Base-by-base conservation (phyloP, 2,888 invertebrate species). In the Tenthredo mesomela region DNA sequence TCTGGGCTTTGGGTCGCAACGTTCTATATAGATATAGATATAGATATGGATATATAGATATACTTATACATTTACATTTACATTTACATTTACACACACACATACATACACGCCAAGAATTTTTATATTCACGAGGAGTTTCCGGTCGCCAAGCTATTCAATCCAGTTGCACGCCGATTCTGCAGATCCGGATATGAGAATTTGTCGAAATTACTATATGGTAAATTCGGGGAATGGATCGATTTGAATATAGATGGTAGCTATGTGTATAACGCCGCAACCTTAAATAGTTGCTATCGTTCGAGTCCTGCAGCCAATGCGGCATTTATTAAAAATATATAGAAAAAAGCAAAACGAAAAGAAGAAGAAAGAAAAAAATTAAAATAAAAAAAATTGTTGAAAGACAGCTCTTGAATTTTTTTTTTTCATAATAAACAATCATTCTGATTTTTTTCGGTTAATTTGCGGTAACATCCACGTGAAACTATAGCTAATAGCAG, bases 51-150 rank as follows among this genome's bases (percentile, higher is more conserved):
- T n/a, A 50, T 50, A 50, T 29, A n/a, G 18, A 18, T 18, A 50
- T 50, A n/a, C n/a, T 7, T n/a, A 54, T 54, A 6, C 6, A 7
- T 7, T n/a, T n/a, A n/a, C n/a, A n/a, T n/a, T n/a, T n/a, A n/a
- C n/a, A n/a, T n/a, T n/a, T n/a, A n/a, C n/a, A n/a, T n/a, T n/a
- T n/a, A n/a, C n/a, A 50, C n/a, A 50, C 50, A 50, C 18, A 6
- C 6, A 54, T n/a, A 54, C 54, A 54, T 54, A 67, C 15, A 10
- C 18, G 33, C 67, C 67, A 18, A 18, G 29, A 73, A 73, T 73
- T 73, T 73, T 73, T 73, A 73, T 73, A 73, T 73, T 73, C 73
- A 73, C 40, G 40, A 43, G 25, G 73, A 73, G 73, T 73, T 73
- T 73, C 73, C 40, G 40, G 40, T 73, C 40, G 73, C 73, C 21